Percentiles rank a stretch among this genome's conserved stretches.
These are phyloP conservation scores for Acanthosepion esculentum DNA, from an alignment of 2,888 invertebrate species.

Conservation along the genomic window DNA sequence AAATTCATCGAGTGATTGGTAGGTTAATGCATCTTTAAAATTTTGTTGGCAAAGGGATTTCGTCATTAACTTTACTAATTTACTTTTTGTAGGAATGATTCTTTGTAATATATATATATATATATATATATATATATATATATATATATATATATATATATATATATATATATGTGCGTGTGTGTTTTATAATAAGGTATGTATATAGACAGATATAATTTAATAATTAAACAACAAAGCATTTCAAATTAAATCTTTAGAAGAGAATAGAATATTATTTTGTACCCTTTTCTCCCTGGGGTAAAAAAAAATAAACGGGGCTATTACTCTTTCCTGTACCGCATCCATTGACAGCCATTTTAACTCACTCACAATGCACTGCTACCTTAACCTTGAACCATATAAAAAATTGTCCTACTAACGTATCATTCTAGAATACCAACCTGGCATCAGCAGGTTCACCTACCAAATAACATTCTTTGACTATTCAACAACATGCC, in stretches of 20 bases:
- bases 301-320: too few relatives aligned
- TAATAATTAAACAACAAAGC: neutral
- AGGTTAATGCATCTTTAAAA: too few relatives aligned
- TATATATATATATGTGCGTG: neutral
- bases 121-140: neutral
- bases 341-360: neutral
- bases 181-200: neutral
- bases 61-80: too few relatives aligned
- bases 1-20: too few relatives aligned
- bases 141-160: conserved; percentile 41
- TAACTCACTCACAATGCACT: neutral
- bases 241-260: too few relatives aligned
- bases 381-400: neutral
- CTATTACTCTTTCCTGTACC: too few relatives aligned
- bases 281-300: neutral
- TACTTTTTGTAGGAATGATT: too few relatives aligned
- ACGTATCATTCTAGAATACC: neutral
- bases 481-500: neutral
- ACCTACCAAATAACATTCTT: neutral
- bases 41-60: too few relatives aligned
- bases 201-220: neutral
- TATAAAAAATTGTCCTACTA: neutral
- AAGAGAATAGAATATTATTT: neutral
- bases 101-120: conserved; percentile 39
- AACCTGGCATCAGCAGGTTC: neutral